phyloP scores from a whole-genome alignment of 2,888 invertebrate genomes.

The Teinopalpus imperialis region DNA sequence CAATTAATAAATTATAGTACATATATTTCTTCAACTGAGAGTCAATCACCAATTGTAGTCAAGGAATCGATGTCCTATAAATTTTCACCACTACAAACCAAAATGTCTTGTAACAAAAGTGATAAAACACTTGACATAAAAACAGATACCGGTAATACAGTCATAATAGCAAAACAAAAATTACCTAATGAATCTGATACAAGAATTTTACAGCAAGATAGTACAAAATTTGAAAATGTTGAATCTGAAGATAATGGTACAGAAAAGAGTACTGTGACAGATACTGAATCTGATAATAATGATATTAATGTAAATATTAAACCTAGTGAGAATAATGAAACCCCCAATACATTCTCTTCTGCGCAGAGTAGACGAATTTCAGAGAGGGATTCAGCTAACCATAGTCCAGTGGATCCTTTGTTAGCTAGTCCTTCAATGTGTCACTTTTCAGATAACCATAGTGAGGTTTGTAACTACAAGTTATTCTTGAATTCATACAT shows the following conservation, averaged over 20 bases:
- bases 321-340: conserved; percentile 57
- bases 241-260: conserved; percentile 43
- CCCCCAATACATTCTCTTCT: conserved; percentile 59
- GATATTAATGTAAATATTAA: conserved; percentile 54
- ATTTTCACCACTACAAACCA: conserved; percentile 47
- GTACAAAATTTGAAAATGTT: conserved; percentile 46
- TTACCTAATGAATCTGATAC: conserved; percentile 40
- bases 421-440: conserved; percentile 86
- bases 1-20: conserved; percentile 9
- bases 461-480: conserved; percentile 82
- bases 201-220: conserved; percentile 43
- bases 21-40: conserved; percentile 13
- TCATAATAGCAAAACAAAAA: conserved; percentile 41
- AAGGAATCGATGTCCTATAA: conserved; percentile 42
- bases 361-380: conserved; percentile 63
- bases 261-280: conserved; percentile 48
- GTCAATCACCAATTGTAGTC: conserved; percentile 44
- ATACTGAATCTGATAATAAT: conserved; percentile 50
- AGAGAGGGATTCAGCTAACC: conserved; percentile 88
- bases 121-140: conserved; percentile 39
- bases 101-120: conserved; percentile 42
- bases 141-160: conserved; percentile 40
- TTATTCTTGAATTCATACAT: too few species aligned
- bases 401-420: conserved; percentile 88
- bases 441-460: conserved; percentile 86